Percentiles rank a stretch among this genome's conserved stretches.
Evolutionary conservation across 2,888 invertebrate genomes (phyloP).

Genomic region (Aromia moschata): DNA sequence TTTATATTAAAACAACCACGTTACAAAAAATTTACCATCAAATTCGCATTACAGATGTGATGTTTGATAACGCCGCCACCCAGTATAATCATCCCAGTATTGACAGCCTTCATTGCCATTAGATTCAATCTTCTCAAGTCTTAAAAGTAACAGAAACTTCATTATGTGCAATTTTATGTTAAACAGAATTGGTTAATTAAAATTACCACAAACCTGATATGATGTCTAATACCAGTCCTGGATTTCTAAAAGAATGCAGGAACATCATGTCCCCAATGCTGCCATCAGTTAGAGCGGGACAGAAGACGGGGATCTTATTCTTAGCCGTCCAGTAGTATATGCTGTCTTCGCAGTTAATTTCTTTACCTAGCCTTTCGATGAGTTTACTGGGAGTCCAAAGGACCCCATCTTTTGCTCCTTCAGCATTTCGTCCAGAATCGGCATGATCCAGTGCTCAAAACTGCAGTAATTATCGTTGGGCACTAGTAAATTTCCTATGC

Average conservation of each 20-base stretch:
- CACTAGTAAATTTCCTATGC: conserved; percentile 89
- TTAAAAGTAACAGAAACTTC: conserved; percentile 55
- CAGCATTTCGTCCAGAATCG: conserved; percentile 89
- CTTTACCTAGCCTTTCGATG: conserved; percentile 84
- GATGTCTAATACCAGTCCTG: conserved; percentile 93
- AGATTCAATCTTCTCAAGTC: conserved; percentile 91
- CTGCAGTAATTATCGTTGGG: conserved; percentile 97
- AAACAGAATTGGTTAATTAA: not conserved
- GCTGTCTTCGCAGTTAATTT: conserved; percentile 89
- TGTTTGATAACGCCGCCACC: conserved; percentile 99
- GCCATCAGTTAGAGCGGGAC: conserved; percentile 98
- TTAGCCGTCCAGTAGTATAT: conserved; percentile 97
- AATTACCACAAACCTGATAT: conserved; percentile 70
- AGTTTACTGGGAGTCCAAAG: conserved; percentile 95
- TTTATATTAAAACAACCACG: conserved; percentile 20
- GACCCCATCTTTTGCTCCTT: conserved; percentile 79
- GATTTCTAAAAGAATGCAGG: conserved; percentile 93
- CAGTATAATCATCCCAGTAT: conserved; percentile 96
- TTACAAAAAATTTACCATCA: too few species aligned
- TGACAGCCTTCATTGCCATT: conserved; percentile 91
- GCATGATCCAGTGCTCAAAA: conserved; percentile 87
- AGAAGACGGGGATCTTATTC: conserved; percentile 96
- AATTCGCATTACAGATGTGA: conserved; percentile 98
- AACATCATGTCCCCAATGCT: conserved; percentile 99
- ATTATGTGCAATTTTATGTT: not conserved